A percentile compares a stretch with the other conserved stretches of the same genome.
Evolutionary conservation across 2,113 vertebrate genomes (phyloP).

Genomic region (Sylvilagus bachmani): DNA sequence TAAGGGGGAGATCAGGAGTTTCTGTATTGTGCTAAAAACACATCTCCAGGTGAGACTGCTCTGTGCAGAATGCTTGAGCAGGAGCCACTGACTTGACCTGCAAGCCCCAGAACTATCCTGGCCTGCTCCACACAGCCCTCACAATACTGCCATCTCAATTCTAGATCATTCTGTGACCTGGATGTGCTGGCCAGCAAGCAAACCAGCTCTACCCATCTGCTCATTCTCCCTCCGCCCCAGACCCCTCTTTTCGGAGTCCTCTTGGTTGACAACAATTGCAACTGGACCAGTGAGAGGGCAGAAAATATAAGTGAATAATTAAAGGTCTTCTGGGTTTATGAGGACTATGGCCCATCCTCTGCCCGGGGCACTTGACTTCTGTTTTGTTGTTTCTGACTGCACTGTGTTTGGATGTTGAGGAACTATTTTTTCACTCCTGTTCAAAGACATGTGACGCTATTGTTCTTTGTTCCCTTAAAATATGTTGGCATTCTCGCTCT

Average conservation of each 20-base stretch:
- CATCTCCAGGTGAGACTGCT: not conserved
- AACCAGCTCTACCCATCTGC: not conserved
- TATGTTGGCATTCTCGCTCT: conserved; percentile 51
- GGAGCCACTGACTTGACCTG: not conserved
- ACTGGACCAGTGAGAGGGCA: not conserved
- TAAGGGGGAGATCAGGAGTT: not conserved
- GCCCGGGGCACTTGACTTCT: not conserved
- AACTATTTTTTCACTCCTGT: conserved; percentile 35
- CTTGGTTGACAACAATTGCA: not conserved
- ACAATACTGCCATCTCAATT: not conserved
- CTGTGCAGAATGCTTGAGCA: not conserved
- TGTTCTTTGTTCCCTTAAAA: conserved; percentile 74
- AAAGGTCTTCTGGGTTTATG: not conserved
- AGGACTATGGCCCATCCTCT: not conserved
- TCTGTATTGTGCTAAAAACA: not conserved
- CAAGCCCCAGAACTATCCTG: not conserved
- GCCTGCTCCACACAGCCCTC: not conserved
- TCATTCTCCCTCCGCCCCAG: no score
- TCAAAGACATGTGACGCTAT: conserved; percentile 53
- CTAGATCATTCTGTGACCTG: not conserved
- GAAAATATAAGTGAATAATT: not conserved
- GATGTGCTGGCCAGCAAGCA: not conserved
- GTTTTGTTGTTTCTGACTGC: conserved; percentile 43
- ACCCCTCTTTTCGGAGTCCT: not conserved
- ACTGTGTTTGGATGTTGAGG: not conserved